A percentile compares a stretch with the other conserved stretches of the same genome.
phyloP scores from a whole-genome alignment of 2,113 vertebrate species.

The Passerina amoena region DNA sequence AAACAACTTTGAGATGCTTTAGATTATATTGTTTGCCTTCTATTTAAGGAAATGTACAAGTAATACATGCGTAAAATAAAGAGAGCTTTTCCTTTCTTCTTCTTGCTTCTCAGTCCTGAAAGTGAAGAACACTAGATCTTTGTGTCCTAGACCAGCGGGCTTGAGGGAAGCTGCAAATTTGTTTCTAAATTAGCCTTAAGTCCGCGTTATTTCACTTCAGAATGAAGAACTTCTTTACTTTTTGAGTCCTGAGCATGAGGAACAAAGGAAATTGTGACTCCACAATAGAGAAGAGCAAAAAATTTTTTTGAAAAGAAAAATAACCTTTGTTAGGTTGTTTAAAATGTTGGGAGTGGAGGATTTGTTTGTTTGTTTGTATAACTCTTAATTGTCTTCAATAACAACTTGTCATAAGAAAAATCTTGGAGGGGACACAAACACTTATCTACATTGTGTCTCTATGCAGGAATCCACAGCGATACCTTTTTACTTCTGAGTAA shows the following conservation, averaged over 20 bases:
- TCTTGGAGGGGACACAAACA: neutral
- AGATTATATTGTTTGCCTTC: neutral
- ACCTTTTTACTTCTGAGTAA: neutral
- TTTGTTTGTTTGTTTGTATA: neutral
- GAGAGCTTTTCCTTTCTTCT: neutral
- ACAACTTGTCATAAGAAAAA: neutral
- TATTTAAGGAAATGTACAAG: neutral
- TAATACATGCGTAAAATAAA: neutral
- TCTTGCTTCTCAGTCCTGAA: neutral
- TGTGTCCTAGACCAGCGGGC: neutral
- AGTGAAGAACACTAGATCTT: neutral
- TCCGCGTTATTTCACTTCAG: neutral
- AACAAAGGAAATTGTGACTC: neutral
- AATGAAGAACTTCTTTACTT: neutral
- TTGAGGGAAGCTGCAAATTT: fast-evolving
- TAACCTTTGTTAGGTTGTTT: neutral
- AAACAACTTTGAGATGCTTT: neutral
- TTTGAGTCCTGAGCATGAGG: neutral
- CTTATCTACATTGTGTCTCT: neutral
- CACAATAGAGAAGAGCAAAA: neutral
- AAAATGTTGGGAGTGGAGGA: neutral
- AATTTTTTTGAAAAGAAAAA: neutral
- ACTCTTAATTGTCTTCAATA: neutral
- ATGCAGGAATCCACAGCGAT: fast-evolving
- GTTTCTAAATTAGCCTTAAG: neutral